Conservation (phyloP, 2,113 vertebrate genomes). For the Charadrius vociferus region DNA sequence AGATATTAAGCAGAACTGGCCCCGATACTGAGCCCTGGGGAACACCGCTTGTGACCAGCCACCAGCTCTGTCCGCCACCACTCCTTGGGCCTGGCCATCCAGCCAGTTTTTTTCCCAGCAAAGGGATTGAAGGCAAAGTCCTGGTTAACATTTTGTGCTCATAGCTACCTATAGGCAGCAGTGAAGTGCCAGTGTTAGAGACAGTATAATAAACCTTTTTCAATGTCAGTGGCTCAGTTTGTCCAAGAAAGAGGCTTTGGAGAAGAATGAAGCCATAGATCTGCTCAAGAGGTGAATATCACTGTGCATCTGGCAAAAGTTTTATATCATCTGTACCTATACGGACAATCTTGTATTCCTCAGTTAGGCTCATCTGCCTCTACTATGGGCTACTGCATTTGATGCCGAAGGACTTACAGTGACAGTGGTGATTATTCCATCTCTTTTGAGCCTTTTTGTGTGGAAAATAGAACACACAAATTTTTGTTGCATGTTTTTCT, state of each 20-base stretch:
- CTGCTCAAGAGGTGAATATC: not conserved
- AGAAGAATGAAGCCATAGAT: not conserved
- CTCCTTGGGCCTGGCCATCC: not conserved
- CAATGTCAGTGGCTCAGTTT: not conserved
- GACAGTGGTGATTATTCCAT: not conserved
- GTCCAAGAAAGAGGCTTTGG: not conserved
- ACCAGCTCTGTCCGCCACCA: not conserved
- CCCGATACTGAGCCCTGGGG: too few species aligned
- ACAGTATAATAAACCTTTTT: not conserved
- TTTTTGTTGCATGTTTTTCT: not conserved
- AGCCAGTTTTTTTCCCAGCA: not conserved
- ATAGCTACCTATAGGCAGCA: not conserved
- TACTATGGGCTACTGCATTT: not conserved
- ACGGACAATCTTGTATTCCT: not conserved
- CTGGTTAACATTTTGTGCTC: not conserved
- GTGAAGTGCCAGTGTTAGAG: not conserved
- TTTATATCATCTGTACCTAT: not conserved
- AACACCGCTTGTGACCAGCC: not conserved
- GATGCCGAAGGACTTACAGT: not conserved
- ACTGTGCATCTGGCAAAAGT: not conserved
- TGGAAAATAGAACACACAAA: not conserved
- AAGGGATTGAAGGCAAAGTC: not conserved
- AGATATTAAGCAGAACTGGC: not conserved
- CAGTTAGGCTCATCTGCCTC: not conserved
- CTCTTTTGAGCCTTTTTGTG: not conserved